Evolutionary conservation across 2,113 vertebrate species (phyloP).

Genomic region (Numenius arquata): DNA sequence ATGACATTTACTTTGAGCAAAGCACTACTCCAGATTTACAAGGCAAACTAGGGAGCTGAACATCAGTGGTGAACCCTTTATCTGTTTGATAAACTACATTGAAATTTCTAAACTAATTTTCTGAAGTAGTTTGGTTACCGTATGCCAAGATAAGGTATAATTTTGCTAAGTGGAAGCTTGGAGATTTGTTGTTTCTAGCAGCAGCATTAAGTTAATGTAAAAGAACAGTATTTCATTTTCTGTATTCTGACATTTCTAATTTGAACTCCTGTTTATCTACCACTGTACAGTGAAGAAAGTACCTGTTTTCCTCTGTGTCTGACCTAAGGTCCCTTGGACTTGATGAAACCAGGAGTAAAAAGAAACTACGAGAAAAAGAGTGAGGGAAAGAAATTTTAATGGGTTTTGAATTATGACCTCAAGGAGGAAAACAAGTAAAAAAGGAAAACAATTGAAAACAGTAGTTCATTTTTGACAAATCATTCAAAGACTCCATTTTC

Average conservation of each 20-base stretch:
- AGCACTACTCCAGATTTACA: neutral
- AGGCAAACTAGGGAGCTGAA: neutral
- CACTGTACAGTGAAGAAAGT: neutral
- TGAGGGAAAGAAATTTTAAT: neutral
- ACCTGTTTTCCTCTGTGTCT: neutral
- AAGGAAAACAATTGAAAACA: neutral
- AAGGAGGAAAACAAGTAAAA: neutral
- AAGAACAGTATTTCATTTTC: neutral
- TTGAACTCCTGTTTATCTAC: neutral
- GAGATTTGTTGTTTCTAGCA: neutral
- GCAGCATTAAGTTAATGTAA: slow-evolving; percentile 24
- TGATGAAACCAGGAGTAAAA: neutral
- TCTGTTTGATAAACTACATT: neutral
- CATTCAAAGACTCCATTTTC: neutral
- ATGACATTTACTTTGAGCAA: neutral
- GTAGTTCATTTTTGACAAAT: neutral
- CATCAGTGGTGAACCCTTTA: neutral
- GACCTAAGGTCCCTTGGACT: neutral
- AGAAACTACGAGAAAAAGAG: neutral
- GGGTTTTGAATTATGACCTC: neutral
- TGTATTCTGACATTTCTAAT: neutral
- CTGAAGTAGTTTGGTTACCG: slow-evolving; percentile 8
- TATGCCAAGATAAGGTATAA: neutral
- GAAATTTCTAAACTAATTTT: slow-evolving; percentile 31
- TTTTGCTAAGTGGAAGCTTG: slow-evolving; percentile 23